These are phyloP conservation scores for Drosophila prolongata DNA, from an alignment of 2,888 invertebrate species.

Conservation along the genomic window DNA sequence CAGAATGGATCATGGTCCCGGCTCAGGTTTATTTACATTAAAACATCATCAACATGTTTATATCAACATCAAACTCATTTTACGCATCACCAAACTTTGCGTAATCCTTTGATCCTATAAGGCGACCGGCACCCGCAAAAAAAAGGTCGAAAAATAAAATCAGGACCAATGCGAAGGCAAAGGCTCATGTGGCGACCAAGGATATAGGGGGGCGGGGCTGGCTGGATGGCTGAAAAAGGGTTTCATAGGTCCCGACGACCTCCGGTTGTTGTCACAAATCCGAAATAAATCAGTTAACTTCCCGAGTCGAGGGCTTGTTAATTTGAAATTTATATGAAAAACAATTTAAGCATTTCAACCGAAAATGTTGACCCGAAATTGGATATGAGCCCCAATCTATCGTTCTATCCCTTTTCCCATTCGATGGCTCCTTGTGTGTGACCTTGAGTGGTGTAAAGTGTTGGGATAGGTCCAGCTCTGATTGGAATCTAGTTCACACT, in stretches of 20 bases:
- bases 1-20: conserved; percentile 17
- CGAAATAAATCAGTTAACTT: conserved; percentile 78
- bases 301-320: conserved; percentile 69
- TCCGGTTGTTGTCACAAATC: conserved; percentile 63
- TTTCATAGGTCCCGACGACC: conserved; percentile 60
- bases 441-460: conserved; percentile 60
- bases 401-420: neutral
- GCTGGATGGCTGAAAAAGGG: conserved; percentile 55
- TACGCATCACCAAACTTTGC: conserved; percentile 78
- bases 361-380: conserved; percentile 43
- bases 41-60: conserved; percentile 81
- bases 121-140: conserved; percentile 31
- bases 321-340: conserved; percentile 80
- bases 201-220: neutral
- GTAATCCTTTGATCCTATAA: conserved; percentile 77
- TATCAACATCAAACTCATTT: conserved; percentile 81
- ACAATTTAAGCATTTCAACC: conserved; percentile 74
- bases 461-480: conserved; percentile 58
- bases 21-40: conserved; percentile 75
- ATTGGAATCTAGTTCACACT: conserved; percentile 34
- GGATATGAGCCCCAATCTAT: conserved; percentile 18
- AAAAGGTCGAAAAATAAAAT: conserved; percentile 51
- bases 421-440: conserved; percentile 34
- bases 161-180: conserved; percentile 41
- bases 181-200: conserved; percentile 24